Evolutionary conservation across 2,888 invertebrate species (phyloP).

Genomic region (Apodemia duryi): DNA sequence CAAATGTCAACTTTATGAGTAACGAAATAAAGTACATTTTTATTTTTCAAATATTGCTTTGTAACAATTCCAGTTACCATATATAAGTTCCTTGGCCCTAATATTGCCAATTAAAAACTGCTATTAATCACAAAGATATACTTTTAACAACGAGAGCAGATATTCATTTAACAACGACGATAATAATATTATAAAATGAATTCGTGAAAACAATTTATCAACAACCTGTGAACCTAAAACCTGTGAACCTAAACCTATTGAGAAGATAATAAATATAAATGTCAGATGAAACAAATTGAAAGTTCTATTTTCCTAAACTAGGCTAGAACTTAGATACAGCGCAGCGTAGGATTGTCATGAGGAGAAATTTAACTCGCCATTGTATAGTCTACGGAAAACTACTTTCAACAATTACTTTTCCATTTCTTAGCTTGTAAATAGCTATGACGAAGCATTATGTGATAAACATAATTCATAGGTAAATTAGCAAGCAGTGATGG

Average conservation of each 20-base stretch:
- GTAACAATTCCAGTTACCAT: no score
- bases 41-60: no score
- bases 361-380: conserved; percentile 23
- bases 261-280: background rate
- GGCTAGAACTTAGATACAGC: conserved; percentile 12
- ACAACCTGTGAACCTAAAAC: background rate
- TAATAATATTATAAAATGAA: no score
- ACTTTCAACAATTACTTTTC: conserved; percentile 30
- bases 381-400: conserved; percentile 28
- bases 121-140: no score
- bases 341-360: conserved; percentile 17
- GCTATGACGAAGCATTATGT: conserved; percentile 15
- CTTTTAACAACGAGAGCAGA: no score
- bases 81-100: no score
- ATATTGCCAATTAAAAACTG: no score
- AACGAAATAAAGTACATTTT: no score
- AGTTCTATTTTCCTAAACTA: conserved; percentile 10
- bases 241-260: background rate
- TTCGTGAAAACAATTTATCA: no score
- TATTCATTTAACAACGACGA: no score
- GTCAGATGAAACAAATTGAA: background rate
- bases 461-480: background rate
- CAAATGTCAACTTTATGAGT: no score
- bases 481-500: background rate
- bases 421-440: conserved; percentile 24